Conservation (phyloP, 2,797 vertebrate genomes). For the Mionectes olivaceus region DNA sequence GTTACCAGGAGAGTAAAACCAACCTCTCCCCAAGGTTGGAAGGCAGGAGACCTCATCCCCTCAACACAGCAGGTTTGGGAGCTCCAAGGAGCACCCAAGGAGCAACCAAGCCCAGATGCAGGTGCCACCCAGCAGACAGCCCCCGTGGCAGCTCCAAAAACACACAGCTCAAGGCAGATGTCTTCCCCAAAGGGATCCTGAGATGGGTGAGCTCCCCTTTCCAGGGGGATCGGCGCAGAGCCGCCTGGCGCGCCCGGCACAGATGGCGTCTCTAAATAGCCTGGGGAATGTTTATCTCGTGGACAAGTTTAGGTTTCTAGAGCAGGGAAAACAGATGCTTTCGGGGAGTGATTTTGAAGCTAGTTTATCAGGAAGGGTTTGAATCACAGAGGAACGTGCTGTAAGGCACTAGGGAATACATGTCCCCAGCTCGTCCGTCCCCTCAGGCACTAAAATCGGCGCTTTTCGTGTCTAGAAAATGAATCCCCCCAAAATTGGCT, state of each 20-base stretch:
- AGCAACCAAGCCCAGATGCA: not conserved
- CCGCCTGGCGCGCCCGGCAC: not conserved
- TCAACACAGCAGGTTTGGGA: not conserved
- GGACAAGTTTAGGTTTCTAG: constrained; percentile 63
- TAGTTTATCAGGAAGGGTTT: constrained; percentile 17
- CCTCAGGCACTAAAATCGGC: not conserved
- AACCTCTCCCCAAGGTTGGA: not conserved
- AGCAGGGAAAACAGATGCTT: constrained; percentile 66
- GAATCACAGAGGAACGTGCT: constrained; percentile 17
- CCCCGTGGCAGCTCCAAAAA: not conserved
- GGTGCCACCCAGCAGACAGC: not conserved
- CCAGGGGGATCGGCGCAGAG: not conserved
- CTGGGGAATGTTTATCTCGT: constrained; percentile 13
- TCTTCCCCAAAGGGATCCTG: not conserved
- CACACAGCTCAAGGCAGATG: not conserved
- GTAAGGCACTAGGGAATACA: not conserved
- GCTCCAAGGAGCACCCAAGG: not conserved
- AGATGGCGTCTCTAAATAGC: constrained; percentile 66
- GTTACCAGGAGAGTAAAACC: not conserved
- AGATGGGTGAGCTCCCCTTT: not conserved
- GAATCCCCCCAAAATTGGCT: not conserved
- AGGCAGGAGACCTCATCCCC: not conserved
- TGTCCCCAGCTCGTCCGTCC: not conserved
- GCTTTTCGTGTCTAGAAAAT: not conserved
- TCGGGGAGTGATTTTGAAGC: constrained; percentile 11